Percentiles rank a stretch among this genome's conserved stretches.
Conservation (phyloP, 2,797 vertebrate species). For the Rhabdophis nuchalis region DNA sequence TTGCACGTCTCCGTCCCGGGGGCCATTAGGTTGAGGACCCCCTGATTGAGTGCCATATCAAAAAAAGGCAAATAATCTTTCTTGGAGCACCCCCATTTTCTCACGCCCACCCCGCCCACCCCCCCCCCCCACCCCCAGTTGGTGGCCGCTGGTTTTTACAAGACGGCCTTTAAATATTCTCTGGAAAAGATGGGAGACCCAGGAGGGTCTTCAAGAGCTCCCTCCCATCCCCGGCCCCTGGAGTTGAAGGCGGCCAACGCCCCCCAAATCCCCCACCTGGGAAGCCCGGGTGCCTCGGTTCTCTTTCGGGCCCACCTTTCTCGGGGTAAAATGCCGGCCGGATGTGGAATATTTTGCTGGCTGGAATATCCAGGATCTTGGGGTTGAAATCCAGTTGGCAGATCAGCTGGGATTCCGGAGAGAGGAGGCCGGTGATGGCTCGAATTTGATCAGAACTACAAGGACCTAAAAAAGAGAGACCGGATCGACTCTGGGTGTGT, state of each 20-base stretch:
- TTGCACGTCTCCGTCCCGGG: too few species aligned
- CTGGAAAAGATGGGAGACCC: background rate
- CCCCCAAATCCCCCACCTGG: background rate
- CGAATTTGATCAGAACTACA: constrained; percentile 55
- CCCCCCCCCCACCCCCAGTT: too few species aligned
- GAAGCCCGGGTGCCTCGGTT: background rate
- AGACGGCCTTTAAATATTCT: background rate
- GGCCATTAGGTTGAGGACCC: too few species aligned
- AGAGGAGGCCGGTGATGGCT: constrained; percentile 42
- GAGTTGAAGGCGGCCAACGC: background rate
- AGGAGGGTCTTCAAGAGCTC: background rate
- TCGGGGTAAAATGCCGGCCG: constrained; percentile 50
- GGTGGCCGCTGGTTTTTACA: background rate
- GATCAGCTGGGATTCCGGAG: constrained; percentile 51
- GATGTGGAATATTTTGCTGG: constrained; percentile 53
- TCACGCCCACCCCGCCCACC: too few species aligned
- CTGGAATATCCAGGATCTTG: constrained; percentile 42
- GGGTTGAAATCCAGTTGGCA: constrained; percentile 63
- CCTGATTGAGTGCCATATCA: too few species aligned
- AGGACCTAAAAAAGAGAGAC: constrained; percentile 47
- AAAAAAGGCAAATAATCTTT: too few species aligned
- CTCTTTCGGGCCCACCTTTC: constrained; percentile 46
- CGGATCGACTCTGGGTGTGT: background rate
- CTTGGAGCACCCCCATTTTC: too few species aligned
- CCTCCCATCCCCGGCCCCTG: background rate